Evolutionary conservation across 1,140 invertebrate genomes (phyloP).

Genomic region (Hestina assimilis): DNA sequence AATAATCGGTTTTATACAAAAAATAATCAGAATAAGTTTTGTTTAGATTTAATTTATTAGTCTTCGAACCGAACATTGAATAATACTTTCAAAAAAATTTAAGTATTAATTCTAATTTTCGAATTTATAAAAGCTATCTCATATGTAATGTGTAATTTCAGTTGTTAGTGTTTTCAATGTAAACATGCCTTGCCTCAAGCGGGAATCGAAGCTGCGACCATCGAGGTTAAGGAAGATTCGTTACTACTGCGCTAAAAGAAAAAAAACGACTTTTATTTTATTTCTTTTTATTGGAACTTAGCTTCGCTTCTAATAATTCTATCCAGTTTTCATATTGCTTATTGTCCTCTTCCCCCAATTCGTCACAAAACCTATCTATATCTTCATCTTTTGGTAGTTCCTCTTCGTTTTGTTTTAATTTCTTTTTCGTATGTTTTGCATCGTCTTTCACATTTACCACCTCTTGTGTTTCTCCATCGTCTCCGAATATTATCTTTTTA

Average conservation of each 20-base stretch:
- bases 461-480: constrained; percentile 21
- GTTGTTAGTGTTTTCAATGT: too few species aligned
- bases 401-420: constrained; percentile 35
- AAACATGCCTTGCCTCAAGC: too few species aligned
- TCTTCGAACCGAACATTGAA: too few species aligned
- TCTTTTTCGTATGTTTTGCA: constrained; percentile 23
- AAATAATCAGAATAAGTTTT: too few species aligned
- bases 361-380: constrained; percentile 68
- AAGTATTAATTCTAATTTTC: too few species aligned
- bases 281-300: constrained; percentile 53
- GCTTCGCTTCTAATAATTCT: constrained; percentile 59
- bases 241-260: neutral
- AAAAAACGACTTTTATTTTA: constrained; percentile 1
- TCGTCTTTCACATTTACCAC: neutral
- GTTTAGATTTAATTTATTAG: too few species aligned
- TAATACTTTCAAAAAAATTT: too few species aligned
- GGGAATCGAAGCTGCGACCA: neutral
- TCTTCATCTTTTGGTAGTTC: constrained; percentile 60
- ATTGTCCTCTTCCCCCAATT: constrained; percentile 62
- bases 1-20: too few species aligned
- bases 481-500: constrained; percentile 35
- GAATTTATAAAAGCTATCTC: too few species aligned
- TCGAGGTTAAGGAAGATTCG: neutral
- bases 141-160: too few species aligned
- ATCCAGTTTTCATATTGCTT: constrained; percentile 65